Conservation (phyloP, 2,113 vertebrate species). For the Australoheros scitulus region DNA sequence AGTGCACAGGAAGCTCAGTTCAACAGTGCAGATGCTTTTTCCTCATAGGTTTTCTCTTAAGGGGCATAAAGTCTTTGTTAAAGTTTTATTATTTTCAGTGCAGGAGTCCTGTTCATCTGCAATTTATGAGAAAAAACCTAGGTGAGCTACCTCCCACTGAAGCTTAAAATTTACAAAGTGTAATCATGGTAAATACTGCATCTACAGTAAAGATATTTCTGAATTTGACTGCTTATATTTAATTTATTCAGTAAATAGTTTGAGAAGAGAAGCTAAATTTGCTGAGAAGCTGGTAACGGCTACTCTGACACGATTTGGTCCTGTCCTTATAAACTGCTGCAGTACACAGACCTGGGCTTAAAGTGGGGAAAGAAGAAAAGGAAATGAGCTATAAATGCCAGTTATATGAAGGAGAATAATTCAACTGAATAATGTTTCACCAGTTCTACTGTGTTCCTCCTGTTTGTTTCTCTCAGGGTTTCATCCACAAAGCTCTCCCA, state of each 20-base stretch:
- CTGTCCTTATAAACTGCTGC: slow-evolving; percentile 2
- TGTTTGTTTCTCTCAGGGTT: slow-evolving; percentile 91
- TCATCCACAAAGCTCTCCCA: slow-evolving; percentile 97
- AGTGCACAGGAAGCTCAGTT: neutral
- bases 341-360: neutral
- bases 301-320: slow-evolving; percentile 5
- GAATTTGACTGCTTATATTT: neutral
- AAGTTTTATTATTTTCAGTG: neutral
- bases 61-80: neutral
- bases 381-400: neutral
- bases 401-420: neutral
- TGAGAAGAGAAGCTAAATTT: neutral
- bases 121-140: neutral
- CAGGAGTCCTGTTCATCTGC: neutral
- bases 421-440: slow-evolving; percentile 74
- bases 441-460: slow-evolving; percentile 93
- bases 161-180: neutral
- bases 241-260: neutral
- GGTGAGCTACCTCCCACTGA: neutral
- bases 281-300: neutral
- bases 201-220: neutral
- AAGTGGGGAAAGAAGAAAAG: neutral
- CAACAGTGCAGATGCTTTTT: neutral
- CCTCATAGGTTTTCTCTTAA: neutral
- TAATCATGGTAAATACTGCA: neutral